Evolutionary conservation across 2,888 invertebrate species (phyloP), one percentile per base, ranked within the genome.

Genomic region (Hybos culiciformis): DNA sequence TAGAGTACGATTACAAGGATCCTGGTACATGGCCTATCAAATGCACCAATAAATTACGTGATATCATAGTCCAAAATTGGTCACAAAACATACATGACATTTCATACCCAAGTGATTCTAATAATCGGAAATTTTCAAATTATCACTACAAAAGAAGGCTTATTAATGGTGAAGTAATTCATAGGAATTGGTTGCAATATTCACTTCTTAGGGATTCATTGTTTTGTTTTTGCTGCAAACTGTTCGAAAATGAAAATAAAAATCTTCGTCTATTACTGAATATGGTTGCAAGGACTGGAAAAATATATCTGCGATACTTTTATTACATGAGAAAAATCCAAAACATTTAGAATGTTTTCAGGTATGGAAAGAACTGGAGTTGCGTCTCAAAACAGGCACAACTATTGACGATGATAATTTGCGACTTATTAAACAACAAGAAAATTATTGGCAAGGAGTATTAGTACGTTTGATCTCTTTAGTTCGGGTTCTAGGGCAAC

Each of bases 161-260:
- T 24, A 38, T 38, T 38, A n/a, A 38, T 24, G 24, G 24, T 38
- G 37, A 38, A 38, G 24, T 38, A 38, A 38, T 38, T 37, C 7
- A 37, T 37, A 37, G 37, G 37, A 20, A 37, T 37, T 37, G 37
- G 37, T 37, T 37, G 23, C 20, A 37, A 37, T 37, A 37, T 37
- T 37, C 37, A 37, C 37, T 37, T 37, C 20, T 37, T 21, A 37
- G 24, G 15, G 37, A 20, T 37, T 37, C 37, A 37, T 12, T 37
- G 37, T 37, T 37, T 37, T 37, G 37, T 37, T 37, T 38, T 38
- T 38, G 37, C 37, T 24, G 37, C 24, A 38, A 23, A 38, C 5
- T 38, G 23, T 23, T 38, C 37, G 37, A 38, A 38, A 24, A 38
- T 38, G 15, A 38, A 38, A 38, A 38, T 38, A 38, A 38, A 38